phyloP scores from a whole-genome alignment of 2,797 vertebrate genomes.

The Thamnophis elegans region DNA sequence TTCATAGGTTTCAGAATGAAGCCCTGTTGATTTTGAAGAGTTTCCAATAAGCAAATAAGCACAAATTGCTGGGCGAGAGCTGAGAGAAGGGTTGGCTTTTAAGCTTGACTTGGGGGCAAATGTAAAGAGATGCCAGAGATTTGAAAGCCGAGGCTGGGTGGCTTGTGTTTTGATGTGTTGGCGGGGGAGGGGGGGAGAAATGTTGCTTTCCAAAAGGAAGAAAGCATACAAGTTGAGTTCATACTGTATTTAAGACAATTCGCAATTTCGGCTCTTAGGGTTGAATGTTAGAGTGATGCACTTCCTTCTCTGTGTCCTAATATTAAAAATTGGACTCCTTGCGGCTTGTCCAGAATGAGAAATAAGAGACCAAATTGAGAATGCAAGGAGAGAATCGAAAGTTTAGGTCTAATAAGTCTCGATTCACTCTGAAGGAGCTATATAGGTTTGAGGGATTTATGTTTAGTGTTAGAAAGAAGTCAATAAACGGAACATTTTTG shows the following conservation, averaged over 20 bases:
- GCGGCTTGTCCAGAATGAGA: neutral
- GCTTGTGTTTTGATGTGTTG: neutral
- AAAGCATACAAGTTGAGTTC: neutral
- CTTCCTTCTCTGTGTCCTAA: neutral
- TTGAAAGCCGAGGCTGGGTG: neutral
- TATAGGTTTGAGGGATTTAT: neutral
- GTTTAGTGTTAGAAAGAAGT: neutral
- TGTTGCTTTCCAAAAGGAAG: neutral
- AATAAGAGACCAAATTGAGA: neutral
- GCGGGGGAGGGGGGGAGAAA: accelerated
- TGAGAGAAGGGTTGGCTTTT: neutral
- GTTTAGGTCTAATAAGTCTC: neutral
- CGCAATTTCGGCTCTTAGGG: neutral
- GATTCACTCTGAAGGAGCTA: neutral
- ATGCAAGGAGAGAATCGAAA: neutral
- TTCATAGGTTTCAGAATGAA: neutral
- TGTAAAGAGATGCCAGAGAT: neutral
- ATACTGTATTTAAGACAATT: neutral
- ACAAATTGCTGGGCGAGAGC: too few relatives aligned
- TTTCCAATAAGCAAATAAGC: neutral
- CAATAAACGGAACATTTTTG: neutral
- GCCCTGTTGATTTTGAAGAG: neutral
- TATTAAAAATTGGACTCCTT: neutral
- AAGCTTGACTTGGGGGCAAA: neutral
- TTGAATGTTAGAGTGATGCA: neutral